Evolutionary conservation across 2,888 invertebrate species (phyloP), one percentile per base, ranked within the genome.

Genomic region (Erebia epiphron): DNA sequence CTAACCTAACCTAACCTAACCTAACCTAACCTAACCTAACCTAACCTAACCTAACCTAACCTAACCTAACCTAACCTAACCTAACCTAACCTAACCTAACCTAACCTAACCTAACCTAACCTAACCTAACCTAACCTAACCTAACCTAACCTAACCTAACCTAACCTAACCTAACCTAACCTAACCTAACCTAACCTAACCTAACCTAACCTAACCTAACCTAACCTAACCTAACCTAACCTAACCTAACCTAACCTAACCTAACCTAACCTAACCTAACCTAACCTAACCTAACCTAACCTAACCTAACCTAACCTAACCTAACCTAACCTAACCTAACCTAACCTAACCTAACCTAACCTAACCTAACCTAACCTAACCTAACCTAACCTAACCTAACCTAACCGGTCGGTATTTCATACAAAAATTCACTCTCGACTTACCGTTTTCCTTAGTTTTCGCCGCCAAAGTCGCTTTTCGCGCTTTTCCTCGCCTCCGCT

Each of bases 41-140:
- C 69, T 73, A 73, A 70, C 73, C 73, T 73, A 73, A 70, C 73
- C 69, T 70, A 71, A 73, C 67, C 70, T 68, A 70, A 71, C 70
- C 73, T 71, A 71, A 71, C 71, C 71, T 70, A 70, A 70, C 70
- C 70, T 70, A 72, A 74, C 74, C 70, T 72, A 73, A 71, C 71
- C 71, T 73, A 71, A 71, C 71, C 71, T 73, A 73, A 75, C 75
- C 75, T 73, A 75, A 75, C 75, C 75, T 73, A 75, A 75, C 75
- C 73, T 73, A 75, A 75, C 75, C 75, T 73, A 75, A 75, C 75
- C 75, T 75, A 73, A 75, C 75, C 73, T 72, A 73, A 75, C 75
- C 73, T 49, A 49, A 49, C 49, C 49, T 49, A 49, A 49, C 49
- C 49, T 49, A 49, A 49, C 49, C 49, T 49, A 49, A 49, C 49